These are phyloP conservation scores for Perca fluviatilis DNA, from an alignment of 2,113 vertebrate genomes.

Conservation along the genomic window DNA sequence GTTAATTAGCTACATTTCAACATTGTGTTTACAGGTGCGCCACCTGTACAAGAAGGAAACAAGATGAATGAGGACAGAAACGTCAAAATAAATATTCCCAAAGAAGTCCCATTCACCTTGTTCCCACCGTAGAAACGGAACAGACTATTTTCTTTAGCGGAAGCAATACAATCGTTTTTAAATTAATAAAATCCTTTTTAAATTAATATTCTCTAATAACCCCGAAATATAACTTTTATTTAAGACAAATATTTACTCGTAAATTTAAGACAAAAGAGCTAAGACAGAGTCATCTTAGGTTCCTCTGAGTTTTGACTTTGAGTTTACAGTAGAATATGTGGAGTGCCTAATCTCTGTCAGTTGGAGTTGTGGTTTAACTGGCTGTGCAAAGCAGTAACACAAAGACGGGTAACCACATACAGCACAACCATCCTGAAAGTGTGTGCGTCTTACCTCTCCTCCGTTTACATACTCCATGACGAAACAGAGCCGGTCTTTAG, in stretches of 20 bases:
- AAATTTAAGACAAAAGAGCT: neutral
- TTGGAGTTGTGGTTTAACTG: constrained; percentile 69
- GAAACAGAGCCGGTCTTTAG: constrained; percentile 98
- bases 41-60: no score
- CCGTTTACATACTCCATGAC: constrained; percentile 99
- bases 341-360: constrained; percentile 41
- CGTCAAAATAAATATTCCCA: no score
- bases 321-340: neutral
- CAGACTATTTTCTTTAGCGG: no score
- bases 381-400: constrained; percentile 35
- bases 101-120: no score
- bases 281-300: neutral
- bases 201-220: neutral
- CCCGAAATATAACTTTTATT: neutral
- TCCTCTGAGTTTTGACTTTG: neutral
- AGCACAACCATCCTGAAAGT: constrained; percentile 1
- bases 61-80: no score
- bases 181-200: no score
- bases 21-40: no score
- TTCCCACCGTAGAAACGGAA: no score
- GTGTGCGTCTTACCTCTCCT: constrained; percentile 90
- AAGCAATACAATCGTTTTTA: no score
- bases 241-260: neutral
- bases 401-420: constrained; percentile 35
- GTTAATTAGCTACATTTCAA: no score